Base-by-base conservation (phyloP, 2,888 invertebrate genomes). In the Lepidocyrtinus sp. region DNA sequence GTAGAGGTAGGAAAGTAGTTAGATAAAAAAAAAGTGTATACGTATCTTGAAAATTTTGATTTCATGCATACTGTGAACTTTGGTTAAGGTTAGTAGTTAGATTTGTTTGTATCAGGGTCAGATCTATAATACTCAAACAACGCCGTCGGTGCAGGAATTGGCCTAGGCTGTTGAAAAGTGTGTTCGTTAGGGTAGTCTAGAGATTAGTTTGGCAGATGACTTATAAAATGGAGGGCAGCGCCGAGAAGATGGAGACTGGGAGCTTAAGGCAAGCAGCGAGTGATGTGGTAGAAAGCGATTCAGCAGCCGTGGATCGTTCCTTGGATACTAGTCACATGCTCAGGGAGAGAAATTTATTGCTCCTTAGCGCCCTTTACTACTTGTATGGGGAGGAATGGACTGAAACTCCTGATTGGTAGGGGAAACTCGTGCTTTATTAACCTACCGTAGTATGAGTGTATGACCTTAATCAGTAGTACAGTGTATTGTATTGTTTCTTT, bases 301-400 rank as follows among this genome's bases (percentile, higher is more conserved):
- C n/a, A n/a, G n/a, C n/a, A 36, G 12, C 36, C 36, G 36, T 36
- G 5, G 36, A 36, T 12, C 36, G 36, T 36, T 5, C 5, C 36
- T 12, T 12, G 12, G 76, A 76, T 15, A 15, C 7, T 0, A 2
- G 22, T 0, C 15, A 22, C 7, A 50, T 64, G 26, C 24, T 5
- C n/a, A 17, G 77, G 7, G 77, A 77, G 24, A 22, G 77, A 9
- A 71, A 77, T 21, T 1, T 77, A n/a, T 7, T 77, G 0, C 27
- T 77, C 7, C 17, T 77, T 0, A 77, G 72, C 55, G 71, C 72
- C 15, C 19, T 77, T 5, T 72, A 67, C 22, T 65, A 72, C 21
- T 2, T 77, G n/a, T 77, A 77, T 12, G 77, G 77, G n/a, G 72
- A 71, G 9, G 67, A 77, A 1, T 77, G 77, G 65, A 67, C 12